A percentile compares a stretch with the other conserved stretches of the same genome.
Conservation (phyloP, 2,797 vertebrate species). For the Cuniculus paca region DNA sequence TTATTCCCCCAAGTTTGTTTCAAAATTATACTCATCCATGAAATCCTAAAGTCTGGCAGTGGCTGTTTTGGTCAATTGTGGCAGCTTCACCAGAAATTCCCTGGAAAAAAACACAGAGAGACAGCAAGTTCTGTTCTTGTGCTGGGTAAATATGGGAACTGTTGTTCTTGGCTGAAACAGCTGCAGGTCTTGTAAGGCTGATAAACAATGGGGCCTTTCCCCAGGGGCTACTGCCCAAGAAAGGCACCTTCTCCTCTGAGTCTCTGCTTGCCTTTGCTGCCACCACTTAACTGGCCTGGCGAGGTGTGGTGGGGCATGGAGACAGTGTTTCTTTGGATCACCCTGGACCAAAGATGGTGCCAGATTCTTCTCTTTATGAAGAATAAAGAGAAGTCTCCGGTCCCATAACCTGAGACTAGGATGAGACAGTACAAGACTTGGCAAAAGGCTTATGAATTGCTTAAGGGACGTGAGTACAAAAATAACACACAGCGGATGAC, state of each 20-base stretch:
- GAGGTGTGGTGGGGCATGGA: too few species aligned
- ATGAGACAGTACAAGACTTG: neutral
- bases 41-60: neutral
- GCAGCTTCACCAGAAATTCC: neutral
- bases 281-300: neutral
- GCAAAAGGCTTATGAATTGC: neutral
- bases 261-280: neutral
- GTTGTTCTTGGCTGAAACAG: neutral
- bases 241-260: neutral
- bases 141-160: neutral
- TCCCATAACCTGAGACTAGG: neutral
- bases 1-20: neutral
- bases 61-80: neutral
- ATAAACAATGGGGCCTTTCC: neutral
- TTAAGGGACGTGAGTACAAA: neutral
- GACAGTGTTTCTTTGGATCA: neutral
- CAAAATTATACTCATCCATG: neutral
- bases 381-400: too few species aligned
- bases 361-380: neutral
- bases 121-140: neutral
- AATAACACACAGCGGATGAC: neutral
- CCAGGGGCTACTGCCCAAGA: neutral
- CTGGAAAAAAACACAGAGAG: neutral
- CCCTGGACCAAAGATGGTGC: neutral
- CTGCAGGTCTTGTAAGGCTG: neutral